These are phyloP conservation scores for Gallinago solitaria DNA, from an alignment of 2,797 vertebrate species.

Conservation along the genomic window DNA sequence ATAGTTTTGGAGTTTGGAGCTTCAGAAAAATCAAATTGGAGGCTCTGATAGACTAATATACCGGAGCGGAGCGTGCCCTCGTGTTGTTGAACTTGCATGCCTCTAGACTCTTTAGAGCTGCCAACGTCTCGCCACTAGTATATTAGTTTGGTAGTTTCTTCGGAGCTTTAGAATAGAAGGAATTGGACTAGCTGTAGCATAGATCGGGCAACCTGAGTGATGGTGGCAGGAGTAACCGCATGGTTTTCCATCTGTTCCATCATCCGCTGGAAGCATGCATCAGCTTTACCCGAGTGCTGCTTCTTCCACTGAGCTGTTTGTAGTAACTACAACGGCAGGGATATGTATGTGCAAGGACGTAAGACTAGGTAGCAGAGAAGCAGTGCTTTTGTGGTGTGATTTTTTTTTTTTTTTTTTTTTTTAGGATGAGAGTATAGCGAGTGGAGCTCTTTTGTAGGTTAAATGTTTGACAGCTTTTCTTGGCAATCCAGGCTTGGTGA, in stretches of 20 bases:
- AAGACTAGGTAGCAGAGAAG: neutral
- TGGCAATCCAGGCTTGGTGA: neutral
- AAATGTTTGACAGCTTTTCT: neutral
- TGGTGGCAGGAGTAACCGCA: neutral
- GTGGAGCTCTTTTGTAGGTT: neutral
- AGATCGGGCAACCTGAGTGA: neutral
- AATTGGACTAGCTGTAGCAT: neutral
- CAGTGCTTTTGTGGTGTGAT: neutral
- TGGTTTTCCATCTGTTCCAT: neutral
- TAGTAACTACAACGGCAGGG: neutral
- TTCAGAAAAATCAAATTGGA: neutral
- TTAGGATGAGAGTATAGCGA: neutral
- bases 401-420: neutral
- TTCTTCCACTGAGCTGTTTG: neutral
- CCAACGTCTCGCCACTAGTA: accelerated
- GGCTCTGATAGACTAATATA: neutral
- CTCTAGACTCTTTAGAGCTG: neutral
- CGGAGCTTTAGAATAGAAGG: neutral
- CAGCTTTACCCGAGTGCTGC: neutral
- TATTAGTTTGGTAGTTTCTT: neutral
- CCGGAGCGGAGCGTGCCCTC: neutral
- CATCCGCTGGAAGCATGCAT: neutral
- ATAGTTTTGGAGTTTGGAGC: neutral
- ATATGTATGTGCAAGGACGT: neutral
- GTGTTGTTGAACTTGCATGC: neutral